Evolutionary conservation across 2,797 vertebrate species (phyloP), one percentile per base, ranked within the genome.

Genomic region (Limnodromus scolopaceus): DNA sequence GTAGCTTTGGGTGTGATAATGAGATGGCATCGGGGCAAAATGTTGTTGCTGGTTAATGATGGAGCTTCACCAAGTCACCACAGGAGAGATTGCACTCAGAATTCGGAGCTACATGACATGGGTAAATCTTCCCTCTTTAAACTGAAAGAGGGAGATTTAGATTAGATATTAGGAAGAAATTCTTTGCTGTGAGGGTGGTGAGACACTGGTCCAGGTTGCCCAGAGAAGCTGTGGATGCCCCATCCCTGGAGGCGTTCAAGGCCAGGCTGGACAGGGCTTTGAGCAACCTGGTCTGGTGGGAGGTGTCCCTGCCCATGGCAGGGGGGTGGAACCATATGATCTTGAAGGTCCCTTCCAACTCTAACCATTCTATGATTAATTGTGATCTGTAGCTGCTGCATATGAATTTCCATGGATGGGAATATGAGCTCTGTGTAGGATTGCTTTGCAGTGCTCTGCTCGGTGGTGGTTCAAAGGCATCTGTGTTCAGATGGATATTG

Each of bases 401-500:
- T 4, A 0, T 9, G 30, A 57, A 14, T 60, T 72, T 28, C 38
- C 60, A 4, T 0, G 36, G 51, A 17, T 83, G 66, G 48, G 25
- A 45, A 0, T 36, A 11, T 5, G 45, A 27, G 23, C 30, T 76
- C 8, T 1, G 12, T 32, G 20, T 6, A 24, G n/a, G n/a, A 38
- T 36, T 43, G 48, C 55, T 41, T 58, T 36, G 38, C 34, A 51
- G 10, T 15, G 18, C 7, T 36, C 27, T 53, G 17, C 25, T 63
- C 0, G 1, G 12, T 0, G 27, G 1, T 0, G 3, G 57, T 81
- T 63, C 74, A 11, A 10, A 63, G 64, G 22, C 17, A 1, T 48
- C 54, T 25, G 13, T 38, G 25, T 45, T 71, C 57, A 57, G 38
- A 41, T 17, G 17, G 27, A 43, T 41, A 22, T 34, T 60, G 46